phyloP scores from a whole-genome alignment of 2,888 invertebrate species.

The Frankliniella fusca region DNA sequence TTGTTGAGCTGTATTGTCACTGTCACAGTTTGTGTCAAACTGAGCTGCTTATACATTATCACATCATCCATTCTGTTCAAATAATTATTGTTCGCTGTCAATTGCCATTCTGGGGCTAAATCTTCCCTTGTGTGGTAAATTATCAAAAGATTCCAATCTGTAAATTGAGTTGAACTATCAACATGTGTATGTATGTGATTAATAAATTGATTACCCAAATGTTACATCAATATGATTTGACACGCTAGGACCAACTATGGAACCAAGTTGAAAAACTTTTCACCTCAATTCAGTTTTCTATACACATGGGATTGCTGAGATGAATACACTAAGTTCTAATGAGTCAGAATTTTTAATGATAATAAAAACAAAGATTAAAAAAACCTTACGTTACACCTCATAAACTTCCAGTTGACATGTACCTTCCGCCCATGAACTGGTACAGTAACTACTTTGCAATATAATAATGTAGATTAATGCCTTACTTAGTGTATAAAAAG shows the following conservation, averaged over 20 bases:
- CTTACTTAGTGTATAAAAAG: background rate
- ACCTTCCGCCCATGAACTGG: no score
- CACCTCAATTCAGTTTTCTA: no score
- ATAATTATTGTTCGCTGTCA: background rate
- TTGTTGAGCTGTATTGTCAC: background rate
- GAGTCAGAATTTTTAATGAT: background rate
- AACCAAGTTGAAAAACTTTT: no score
- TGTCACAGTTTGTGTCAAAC: background rate
- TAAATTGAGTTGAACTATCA: slow-evolving; percentile 12
- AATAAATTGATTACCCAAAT: background rate
- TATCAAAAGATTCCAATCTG: background rate
- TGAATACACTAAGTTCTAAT: background rate
- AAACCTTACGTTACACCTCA: no score
- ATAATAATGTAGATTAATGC: background rate
- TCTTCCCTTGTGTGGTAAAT: background rate
- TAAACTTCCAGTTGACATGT: no score
- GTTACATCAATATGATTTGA: no score
- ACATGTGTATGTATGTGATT: slow-evolving; percentile 16
- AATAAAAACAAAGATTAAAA: background rate
- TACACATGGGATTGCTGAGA: background rate
- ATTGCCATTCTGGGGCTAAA: background rate
- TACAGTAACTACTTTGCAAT: background rate
- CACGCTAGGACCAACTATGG: no score
- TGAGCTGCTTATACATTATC: background rate
- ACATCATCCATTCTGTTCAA: background rate